Evolutionary conservation across 1,140 invertebrate genomes (phyloP).

Genomic region (Ceratina japonica): DNA sequence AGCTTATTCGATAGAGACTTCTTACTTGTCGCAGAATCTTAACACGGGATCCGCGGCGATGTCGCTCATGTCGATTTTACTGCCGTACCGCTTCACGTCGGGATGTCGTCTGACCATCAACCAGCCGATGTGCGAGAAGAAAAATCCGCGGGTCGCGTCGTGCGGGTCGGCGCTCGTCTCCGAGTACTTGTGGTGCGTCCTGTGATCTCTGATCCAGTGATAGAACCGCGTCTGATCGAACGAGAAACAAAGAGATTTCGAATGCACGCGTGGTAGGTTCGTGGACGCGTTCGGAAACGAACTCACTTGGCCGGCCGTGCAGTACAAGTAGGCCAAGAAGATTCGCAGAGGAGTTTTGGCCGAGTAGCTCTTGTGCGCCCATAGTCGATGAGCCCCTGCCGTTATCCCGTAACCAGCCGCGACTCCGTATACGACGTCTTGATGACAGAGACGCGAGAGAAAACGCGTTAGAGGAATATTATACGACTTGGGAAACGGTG

Average conservation of each 20-base stretch:
- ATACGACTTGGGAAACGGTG: too few relatives aligned
- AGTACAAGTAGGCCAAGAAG: constrained; percentile 74
- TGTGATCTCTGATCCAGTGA: constrained; percentile 85
- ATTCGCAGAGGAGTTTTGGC: constrained; percentile 86
- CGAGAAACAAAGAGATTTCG: not conserved
- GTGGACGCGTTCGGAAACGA: not conserved
- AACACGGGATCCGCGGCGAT: constrained; percentile 87
- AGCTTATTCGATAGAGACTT: constrained; percentile 7
- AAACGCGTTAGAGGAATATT: not conserved
- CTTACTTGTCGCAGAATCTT: constrained; percentile 85
- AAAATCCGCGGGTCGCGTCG: constrained; percentile 89
- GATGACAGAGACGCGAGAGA: not conserved
- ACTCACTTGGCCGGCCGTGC: constrained; percentile 72
- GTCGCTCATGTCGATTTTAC: constrained; percentile 87
- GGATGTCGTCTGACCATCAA: constrained; percentile 88
- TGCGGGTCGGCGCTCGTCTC: constrained; percentile 92
- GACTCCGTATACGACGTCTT: constrained; percentile 57
- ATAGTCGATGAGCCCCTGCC: constrained; percentile 90
- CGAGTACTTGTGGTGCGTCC: constrained; percentile 90
- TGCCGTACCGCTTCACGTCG: constrained; percentile 82
- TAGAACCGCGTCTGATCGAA: constrained; percentile 73
- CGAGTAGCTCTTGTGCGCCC: constrained; percentile 91
- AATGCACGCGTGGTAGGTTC: too few relatives aligned
- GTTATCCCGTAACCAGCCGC: constrained; percentile 84
- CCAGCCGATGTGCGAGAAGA: constrained; percentile 93